Evolutionary conservation across 2,888 invertebrate species (phyloP).

Genomic region (Smittia aterrima): DNA sequence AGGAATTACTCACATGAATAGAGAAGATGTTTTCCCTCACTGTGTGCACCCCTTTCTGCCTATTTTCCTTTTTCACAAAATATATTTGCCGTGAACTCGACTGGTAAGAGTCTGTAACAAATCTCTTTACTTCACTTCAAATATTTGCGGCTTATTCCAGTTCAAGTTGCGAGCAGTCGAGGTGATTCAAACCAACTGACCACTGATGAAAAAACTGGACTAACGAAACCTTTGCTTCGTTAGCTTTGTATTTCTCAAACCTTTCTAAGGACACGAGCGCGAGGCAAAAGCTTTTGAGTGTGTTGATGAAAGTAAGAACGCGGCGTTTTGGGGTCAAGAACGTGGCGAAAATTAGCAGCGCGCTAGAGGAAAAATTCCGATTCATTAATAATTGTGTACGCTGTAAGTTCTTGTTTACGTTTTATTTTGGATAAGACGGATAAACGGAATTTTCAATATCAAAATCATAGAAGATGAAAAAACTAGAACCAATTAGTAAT

Average conservation of each 20-base stretch:
- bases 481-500: no score
- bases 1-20: constrained; percentile 39
- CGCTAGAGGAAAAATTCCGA: not conserved
- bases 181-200: constrained; percentile 41
- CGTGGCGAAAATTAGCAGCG: not conserved
- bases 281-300: not conserved
- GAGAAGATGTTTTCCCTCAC: not conserved
- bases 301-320: not conserved
- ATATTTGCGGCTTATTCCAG: constrained; percentile 12
- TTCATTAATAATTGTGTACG: constrained; percentile 16
- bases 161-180: constrained; percentile 28
- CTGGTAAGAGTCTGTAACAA: not conserved
- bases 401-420: not conserved
- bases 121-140: constrained; percentile 12
- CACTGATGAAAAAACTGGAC: not conserved
- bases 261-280: not conserved
- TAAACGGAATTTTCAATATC: not conserved
- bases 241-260: not conserved
- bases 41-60: not conserved
- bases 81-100: not conserved
- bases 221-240: not conserved
- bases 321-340: constrained; percentile 37
- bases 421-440: not conserved
- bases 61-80: constrained; percentile 4
- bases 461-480: no score